Percentiles rank a stretch among this genome's conserved stretches.
Conservation (phyloP, 1,140 invertebrate species). For the Drosophila bifasciata region DNA sequence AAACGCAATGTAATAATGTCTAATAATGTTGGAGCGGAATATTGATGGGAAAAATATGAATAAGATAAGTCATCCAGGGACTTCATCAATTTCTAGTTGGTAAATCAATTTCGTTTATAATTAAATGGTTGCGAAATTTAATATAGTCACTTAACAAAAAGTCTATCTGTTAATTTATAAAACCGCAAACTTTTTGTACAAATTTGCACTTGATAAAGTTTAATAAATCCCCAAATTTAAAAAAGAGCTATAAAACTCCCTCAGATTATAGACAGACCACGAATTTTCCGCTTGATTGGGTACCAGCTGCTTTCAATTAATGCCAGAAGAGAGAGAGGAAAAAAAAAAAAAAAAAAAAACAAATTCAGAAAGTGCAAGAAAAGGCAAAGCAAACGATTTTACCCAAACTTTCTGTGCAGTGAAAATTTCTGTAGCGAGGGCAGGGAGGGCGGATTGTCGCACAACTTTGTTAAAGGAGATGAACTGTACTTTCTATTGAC, state of each 20-base stretch:
- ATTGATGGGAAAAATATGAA: neutral
- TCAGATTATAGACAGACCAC: neutral
- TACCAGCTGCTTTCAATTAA: slow-evolving; percentile 57
- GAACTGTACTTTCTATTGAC: slow-evolving; percentile 15
- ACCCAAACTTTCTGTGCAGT: slow-evolving; percentile 43
- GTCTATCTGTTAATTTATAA: neutral
- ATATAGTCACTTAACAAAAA: neutral
- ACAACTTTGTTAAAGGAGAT: slow-evolving; percentile 28
- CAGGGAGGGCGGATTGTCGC: neutral
- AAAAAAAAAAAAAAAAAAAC: too few species aligned
- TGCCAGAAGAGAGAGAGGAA: too few species aligned
- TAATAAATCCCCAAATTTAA: too few species aligned
- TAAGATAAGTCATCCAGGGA: neutral
- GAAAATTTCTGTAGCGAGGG: slow-evolving; percentile 11
- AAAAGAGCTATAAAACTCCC: too few species aligned
- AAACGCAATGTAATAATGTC: neutral
- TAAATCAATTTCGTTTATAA: too few species aligned
- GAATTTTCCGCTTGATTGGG: slow-evolving; percentile 31
- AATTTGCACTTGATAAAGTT: too few species aligned
- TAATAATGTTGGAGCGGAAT: neutral
- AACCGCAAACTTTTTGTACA: too few species aligned
- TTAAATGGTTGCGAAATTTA: too few species aligned
- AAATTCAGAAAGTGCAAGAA: slow-evolving; percentile 42
- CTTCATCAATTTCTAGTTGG: neutral
- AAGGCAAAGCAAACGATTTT: slow-evolving; percentile 37